These are phyloP conservation scores for Mungos mungo DNA, from an alignment of 2,113 vertebrate species.

Conservation along the genomic window DNA sequence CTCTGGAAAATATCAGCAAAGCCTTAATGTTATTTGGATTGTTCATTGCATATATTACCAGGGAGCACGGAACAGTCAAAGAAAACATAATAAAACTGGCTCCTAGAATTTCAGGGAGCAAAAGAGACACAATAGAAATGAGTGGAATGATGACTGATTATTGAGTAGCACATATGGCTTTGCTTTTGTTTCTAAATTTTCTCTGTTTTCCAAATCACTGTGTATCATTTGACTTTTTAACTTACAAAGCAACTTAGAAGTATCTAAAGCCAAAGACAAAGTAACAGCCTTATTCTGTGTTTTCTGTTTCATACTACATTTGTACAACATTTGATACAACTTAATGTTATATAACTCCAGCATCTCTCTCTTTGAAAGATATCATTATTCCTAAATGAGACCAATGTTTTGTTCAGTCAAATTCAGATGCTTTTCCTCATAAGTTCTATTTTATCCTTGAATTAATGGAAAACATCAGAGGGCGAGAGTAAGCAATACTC, in stretches of 20 bases:
- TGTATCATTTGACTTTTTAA: background rate
- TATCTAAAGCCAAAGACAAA: background rate
- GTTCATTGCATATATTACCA: background rate
- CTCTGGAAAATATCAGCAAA: background rate
- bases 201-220: background rate
- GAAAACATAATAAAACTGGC: background rate
- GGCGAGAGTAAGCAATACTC: constrained; percentile 4
- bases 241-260: background rate
- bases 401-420: constrained; percentile 67
- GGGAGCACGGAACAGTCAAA: background rate
- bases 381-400: constrained; percentile 65
- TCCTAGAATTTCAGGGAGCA: background rate
- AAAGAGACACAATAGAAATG: background rate
- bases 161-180: background rate
- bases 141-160: background rate
- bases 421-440: constrained; percentile 55
- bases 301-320: constrained; percentile 51
- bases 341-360: constrained; percentile 59
- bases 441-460: constrained; percentile 62
- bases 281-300: background rate
- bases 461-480: constrained; percentile 58
- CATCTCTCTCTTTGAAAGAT: constrained; percentile 53
- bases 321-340: constrained; percentile 51
- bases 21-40: background rate
- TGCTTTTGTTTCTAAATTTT: background rate